Base-by-base conservation (phyloP, 2,888 invertebrate genomes). In the Agonum fuliginosum region DNA sequence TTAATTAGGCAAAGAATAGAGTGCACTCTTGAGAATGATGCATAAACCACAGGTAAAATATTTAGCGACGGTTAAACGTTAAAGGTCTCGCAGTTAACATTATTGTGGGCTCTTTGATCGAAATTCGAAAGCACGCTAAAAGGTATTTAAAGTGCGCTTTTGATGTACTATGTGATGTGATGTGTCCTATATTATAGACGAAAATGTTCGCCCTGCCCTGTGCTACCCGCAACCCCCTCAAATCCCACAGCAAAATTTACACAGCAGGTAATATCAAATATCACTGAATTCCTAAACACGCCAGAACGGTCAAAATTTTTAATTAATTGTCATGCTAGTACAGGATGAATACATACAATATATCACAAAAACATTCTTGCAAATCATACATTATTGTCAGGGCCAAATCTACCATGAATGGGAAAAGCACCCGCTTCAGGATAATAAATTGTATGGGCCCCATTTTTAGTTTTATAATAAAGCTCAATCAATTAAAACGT, bases 101-200 rank as follows among this genome's bases (percentile, higher is more conserved):
- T 10, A 54, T 19, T 54, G 54, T 54, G 54, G 54, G 24, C 54
- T 12, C 54, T 54, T 54, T 54, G 54, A 54, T 54, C 54, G 20
- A 22, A 4, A 3, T 48, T 20, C 20, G 24, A 54, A 54, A 14
- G 67, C 41, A 20, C 22, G 37, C 41, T 67, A 17, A 67, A 67
- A 67, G 67, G 67, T 22, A 67, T 67, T 41, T 41, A 67, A 67
- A 67, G 41, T 20, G 30, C 41, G 67, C 67, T 34, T 67, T 67
- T 67, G 67, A 67, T 67, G 67, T 65, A 17, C 37, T n/a, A 37
- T 19, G 65, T 34, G 12, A n/a, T n/a, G n/a, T n/a, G n/a, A n/a
- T n/a, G n/a, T n/a, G n/a, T n/a, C n/a, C n/a, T n/a, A n/a, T n/a
- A n/a, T n/a, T n/a, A n/a, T n/a, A n/a, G n/a, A n/a, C n/a, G n/a